Percentiles rank a stretch among this genome's conserved stretches.
These are phyloP conservation scores for Numenius phaeopus DNA, from an alignment of 2,797 vertebrate genomes.

Conservation along the genomic window DNA sequence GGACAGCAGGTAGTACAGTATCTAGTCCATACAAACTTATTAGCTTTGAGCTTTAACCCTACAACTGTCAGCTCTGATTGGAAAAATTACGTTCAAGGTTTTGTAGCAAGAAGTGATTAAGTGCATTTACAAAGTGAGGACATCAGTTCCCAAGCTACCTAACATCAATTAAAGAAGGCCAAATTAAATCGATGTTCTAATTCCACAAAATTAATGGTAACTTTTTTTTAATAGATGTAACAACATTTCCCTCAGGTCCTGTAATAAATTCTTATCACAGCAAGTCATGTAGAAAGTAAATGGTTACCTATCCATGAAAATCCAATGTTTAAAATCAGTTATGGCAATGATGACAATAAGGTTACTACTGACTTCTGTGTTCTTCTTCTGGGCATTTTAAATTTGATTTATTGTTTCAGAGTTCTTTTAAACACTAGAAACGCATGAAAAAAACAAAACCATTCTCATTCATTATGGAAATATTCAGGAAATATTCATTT, in stretches of 20 bases:
- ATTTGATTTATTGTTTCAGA: not conserved
- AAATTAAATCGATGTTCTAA: constrained; percentile 79
- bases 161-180: constrained; percentile 78
- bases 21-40: constrained; percentile 42
- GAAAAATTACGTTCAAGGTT: constrained; percentile 47
- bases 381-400: not conserved
- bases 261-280: constrained; percentile 77
- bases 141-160: constrained; percentile 75
- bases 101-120: constrained; percentile 74
- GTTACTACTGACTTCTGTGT: not conserved
- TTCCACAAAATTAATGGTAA: constrained; percentile 79
- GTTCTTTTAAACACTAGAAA: not conserved
- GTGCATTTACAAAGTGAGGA: constrained; percentile 74
- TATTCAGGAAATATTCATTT: not conserved
- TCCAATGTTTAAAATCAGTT: constrained; percentile 24
- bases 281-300: constrained; percentile 56
- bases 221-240: constrained; percentile 77
- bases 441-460: not conserved
- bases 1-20: not conserved
- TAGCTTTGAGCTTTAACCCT: constrained; percentile 69
- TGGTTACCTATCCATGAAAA: constrained; percentile 67
- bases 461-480: not conserved
- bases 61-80: constrained; percentile 61
- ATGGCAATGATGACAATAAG: not conserved
- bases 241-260: constrained; percentile 75